These are phyloP conservation scores for Chunga burmeisteri DNA, from an alignment of 2,113 vertebrate genomes.

Conservation along the genomic window DNA sequence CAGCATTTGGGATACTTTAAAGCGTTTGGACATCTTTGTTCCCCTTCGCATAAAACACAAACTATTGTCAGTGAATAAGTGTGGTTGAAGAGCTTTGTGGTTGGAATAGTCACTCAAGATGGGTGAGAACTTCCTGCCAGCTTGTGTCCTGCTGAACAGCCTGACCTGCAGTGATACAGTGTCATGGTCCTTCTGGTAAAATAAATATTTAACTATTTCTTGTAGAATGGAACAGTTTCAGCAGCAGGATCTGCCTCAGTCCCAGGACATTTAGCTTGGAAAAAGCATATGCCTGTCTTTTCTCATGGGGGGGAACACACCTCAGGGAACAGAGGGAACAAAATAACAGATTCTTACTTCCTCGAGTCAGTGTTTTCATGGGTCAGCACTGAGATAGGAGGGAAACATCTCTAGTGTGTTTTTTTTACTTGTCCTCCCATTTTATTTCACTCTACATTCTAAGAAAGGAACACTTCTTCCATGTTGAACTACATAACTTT, in stretches of 20 bases:
- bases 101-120: neutral
- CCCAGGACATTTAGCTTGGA: neutral
- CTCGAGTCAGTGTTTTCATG: fast-evolving
- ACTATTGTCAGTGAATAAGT: neutral
- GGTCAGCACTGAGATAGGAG: neutral
- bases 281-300: neutral
- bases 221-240: neutral
- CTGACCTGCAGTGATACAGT: neutral
- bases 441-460: neutral
- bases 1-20: neutral
- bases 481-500: neutral
- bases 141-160: neutral
- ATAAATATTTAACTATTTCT: neutral
- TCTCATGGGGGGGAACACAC: neutral
- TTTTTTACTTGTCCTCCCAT: neutral
- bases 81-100: neutral
- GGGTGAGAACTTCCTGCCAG: neutral
- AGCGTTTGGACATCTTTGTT: neutral
- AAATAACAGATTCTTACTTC: neutral
- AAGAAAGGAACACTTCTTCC: neutral
- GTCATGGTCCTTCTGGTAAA: neutral
- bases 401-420: neutral
- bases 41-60: neutral
- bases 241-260: neutral
- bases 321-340: neutral